Conservation (phyloP, 2,797 vertebrate species). For the Lepus oiostolus region DNA sequence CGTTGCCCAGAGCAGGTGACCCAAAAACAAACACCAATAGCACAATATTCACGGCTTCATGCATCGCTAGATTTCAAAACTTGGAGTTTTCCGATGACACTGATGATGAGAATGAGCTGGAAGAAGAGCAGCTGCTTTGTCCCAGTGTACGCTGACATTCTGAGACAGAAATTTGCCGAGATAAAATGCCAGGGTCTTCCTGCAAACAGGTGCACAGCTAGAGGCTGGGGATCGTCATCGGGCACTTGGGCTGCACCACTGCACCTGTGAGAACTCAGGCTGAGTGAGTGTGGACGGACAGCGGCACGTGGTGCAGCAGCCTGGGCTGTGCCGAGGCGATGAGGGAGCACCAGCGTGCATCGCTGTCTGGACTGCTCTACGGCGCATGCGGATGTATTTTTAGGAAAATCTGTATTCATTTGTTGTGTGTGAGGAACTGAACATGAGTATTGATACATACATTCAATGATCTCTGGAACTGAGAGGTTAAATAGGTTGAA, state of each 20-base stretch:
- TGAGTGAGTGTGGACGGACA: background rate
- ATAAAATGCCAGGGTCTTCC: background rate
- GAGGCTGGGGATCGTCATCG: background rate
- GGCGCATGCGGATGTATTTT: background rate
- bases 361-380: background rate
- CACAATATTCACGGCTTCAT: accelerated
- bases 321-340: background rate
- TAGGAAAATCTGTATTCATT: background rate
- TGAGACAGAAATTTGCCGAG: background rate
- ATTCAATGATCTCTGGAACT: background rate
- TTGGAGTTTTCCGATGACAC: background rate
- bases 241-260: background rate
- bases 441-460: background rate
- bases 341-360: background rate
- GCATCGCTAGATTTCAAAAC: background rate
- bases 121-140: background rate
- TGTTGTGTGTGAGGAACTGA: background rate
- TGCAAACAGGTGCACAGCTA: accelerated
- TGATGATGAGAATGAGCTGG: background rate
- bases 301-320: too few relatives aligned
- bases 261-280: background rate
- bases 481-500: background rate
- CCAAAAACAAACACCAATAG: background rate
- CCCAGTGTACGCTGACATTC: background rate
- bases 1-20: background rate